Percentiles rank a stretch among this genome's conserved stretches.
Conservation (phyloP, 2,888 invertebrate species). For the Sympetrum striolatum region DNA sequence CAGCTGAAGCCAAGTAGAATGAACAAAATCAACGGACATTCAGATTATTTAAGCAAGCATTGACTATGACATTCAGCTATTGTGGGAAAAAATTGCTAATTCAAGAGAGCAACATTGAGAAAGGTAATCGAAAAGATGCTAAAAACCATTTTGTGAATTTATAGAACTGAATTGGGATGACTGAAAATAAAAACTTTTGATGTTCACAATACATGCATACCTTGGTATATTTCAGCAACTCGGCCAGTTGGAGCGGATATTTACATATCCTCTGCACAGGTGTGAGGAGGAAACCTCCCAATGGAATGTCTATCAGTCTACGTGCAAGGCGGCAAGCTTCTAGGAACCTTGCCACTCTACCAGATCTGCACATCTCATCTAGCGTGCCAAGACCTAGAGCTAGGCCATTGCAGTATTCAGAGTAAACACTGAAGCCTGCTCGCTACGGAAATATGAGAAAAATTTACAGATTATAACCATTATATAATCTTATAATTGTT, state of each 20-base stretch:
- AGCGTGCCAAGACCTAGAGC: constrained; percentile 77
- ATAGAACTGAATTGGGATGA: background rate
- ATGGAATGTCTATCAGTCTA: constrained; percentile 80
- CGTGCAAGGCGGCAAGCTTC: constrained; percentile 82
- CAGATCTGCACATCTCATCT: constrained; percentile 71
- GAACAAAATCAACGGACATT: too few relatives aligned
- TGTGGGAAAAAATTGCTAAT: too few relatives aligned
- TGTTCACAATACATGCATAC: constrained; percentile 48
- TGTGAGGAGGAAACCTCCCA: constrained; percentile 84
- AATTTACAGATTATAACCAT: background rate
- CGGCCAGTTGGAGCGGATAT: constrained; percentile 84
- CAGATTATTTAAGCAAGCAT: too few relatives aligned
- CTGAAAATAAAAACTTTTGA: background rate
- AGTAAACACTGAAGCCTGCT: constrained; percentile 81
- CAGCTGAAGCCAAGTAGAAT: too few relatives aligned
- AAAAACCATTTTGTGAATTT: background rate
- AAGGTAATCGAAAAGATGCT: background rate
- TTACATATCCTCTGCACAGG: constrained; percentile 90
- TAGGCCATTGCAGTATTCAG: constrained; percentile 88
- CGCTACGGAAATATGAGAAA: constrained; percentile 61
- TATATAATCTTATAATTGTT: too few relatives aligned
- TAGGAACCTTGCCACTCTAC: constrained; percentile 76
- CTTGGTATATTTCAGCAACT: constrained; percentile 79
- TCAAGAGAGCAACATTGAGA: background rate
- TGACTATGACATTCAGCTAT: too few relatives aligned